phyloP scores from a whole-genome alignment of 2,888 invertebrate genomes.

The Cryptophagus acutangulus region DNA sequence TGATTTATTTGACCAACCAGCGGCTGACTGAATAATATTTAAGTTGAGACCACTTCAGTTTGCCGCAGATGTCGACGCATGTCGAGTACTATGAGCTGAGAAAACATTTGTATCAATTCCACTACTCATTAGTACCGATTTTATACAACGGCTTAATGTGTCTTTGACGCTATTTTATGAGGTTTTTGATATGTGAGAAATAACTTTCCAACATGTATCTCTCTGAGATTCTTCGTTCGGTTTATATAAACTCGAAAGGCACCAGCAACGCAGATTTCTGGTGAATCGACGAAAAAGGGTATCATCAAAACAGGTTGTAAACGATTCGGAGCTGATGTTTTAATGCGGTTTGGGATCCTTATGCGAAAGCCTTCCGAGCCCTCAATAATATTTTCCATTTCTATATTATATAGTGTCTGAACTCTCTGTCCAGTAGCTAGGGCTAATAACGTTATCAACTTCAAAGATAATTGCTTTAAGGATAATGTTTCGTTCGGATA shows the following conservation, averaged over 20 bases:
- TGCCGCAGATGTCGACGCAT: no score
- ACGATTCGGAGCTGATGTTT: background rate
- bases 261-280: background rate
- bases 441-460: background rate
- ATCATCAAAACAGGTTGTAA: background rate
- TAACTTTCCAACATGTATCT: no score
- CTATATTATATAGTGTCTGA: background rate
- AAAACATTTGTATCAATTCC: no score
- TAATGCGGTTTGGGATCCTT: background rate
- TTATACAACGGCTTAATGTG: no score
- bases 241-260: background rate
- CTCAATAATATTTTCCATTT: background rate
- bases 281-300: background rate
- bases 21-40: no score
- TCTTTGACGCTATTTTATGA: no score
- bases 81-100: no score
- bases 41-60: no score
- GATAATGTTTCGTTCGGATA: background rate
- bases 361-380: background rate
- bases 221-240: constrained; percentile 1
- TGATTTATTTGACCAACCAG: no score
- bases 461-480: background rate
- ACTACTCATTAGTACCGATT: no score
- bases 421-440: background rate
- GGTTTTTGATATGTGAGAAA: no score